phyloP scores from a whole-genome alignment of 2,797 vertebrate species.

The Arnoldichthys spilopterus region DNA sequence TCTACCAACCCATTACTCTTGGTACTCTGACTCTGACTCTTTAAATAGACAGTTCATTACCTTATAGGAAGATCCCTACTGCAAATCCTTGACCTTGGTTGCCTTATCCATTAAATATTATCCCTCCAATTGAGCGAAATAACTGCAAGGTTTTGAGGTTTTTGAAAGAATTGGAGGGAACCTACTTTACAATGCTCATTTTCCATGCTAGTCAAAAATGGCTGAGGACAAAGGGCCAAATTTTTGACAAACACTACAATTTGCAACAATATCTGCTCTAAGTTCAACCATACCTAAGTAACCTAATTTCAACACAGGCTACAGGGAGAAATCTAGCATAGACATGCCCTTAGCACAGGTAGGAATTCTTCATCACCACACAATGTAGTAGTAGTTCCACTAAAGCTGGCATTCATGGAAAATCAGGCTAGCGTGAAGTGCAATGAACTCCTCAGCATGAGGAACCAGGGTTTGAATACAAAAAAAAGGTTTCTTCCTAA shows the following conservation, averaged over 20 bases:
- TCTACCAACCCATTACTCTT: not conserved
- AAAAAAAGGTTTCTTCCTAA: slow-evolving; percentile 1
- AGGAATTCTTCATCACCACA: not conserved
- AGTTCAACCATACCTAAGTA: not conserved
- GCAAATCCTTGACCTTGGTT: slow-evolving; percentile 17
- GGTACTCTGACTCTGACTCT: slow-evolving; percentile 13
- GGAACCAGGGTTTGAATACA: not conserved
- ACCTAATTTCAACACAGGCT: not conserved
- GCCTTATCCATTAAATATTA: slow-evolving; percentile 39
- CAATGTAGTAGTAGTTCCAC: not conserved
- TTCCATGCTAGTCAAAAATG: not conserved
- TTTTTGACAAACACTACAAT: not conserved
- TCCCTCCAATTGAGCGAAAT: slow-evolving; percentile 42
- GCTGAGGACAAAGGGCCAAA: not conserved
- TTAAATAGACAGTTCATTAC: slow-evolving; percentile 27
- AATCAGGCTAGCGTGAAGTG: slow-evolving; percentile 26
- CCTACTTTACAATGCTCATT: too few species aligned
- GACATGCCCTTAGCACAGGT: not conserved
- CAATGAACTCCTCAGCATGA: slow-evolving; percentile 17
- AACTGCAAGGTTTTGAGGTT: slow-evolving; percentile 37
- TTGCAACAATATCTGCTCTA: not conserved
- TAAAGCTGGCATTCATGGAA: slow-evolving; percentile 10
- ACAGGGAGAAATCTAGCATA: too few species aligned
- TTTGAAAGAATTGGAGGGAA: not conserved
- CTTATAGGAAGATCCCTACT: slow-evolving; percentile 20